Conservation (phyloP, 2,888 invertebrate genomes). For the Lithosia quadra region DNA sequence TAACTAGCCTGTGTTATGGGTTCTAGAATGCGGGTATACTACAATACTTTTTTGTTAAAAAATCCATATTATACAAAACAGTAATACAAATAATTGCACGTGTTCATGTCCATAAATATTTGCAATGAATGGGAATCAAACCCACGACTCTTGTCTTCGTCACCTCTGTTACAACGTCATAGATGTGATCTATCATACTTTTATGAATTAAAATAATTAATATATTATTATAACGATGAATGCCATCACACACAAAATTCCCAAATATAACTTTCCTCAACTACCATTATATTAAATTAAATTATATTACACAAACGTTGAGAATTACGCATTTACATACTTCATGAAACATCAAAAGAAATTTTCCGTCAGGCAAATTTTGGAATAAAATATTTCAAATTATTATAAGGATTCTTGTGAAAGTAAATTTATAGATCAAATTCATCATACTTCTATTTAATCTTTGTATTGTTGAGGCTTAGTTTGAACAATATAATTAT, state of each 20-base stretch:
- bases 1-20: too few species aligned
- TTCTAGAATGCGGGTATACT: too few species aligned
- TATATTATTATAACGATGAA: background rate
- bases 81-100: too few species aligned
- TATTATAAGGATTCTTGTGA: slow-evolving; percentile 4
- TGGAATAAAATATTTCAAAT: slow-evolving; percentile 6
- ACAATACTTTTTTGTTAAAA: too few species aligned
- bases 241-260: background rate
- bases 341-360: slow-evolving; percentile 18
- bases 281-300: slow-evolving; percentile 11
- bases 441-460: slow-evolving; percentile 10
- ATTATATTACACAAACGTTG: slow-evolving; percentile 5
- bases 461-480: slow-evolving; percentile 41
- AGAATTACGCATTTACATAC: slow-evolving; percentile 20
- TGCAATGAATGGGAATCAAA: too few species aligned
- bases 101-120: too few species aligned
- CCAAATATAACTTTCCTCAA: slow-evolving; percentile 3
- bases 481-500: slow-evolving; percentile 40
- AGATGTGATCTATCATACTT: too few species aligned
- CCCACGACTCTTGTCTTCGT: too few species aligned
- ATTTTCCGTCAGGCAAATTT: slow-evolving; percentile 10
- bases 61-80: too few species aligned
- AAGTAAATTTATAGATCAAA: slow-evolving; percentile 13
- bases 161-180: too few species aligned
- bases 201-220: background rate